Base-by-base conservation (phyloP, 1,140 invertebrate genomes). In the Teleogryllus occipitalis region DNA sequence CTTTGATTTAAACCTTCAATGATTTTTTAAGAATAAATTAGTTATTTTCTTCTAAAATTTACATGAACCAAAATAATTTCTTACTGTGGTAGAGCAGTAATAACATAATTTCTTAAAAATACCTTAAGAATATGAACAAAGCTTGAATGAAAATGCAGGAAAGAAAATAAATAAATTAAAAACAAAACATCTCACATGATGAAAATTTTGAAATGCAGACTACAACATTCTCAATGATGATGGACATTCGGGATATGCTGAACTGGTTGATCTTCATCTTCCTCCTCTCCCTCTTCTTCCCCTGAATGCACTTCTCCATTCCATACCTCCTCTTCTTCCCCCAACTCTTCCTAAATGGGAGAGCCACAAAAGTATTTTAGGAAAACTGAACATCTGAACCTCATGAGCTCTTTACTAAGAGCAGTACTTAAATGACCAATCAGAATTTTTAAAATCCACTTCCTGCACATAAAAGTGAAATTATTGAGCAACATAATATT, bases 271-370 rank as follows among this genome's bases (percentile, higher is more conserved):
- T 39, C 79, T 47, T 76, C 79, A 7, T 76, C 74, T 74, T 80
- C 79, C 27, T 80, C 79, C 18, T 80, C 74, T 21, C 48, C 74
- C 47, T 80, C 79, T 18, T 79, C 78, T 39, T 80, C 79, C 22
- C 27, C 79, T 18, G 79, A 80, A 27, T 47, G 54, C 10, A 80
- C 46, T 10, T 80, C 79, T 77, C 79, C 79, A 76, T 80, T 80
- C 79, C 79, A 79, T 78, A 79, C 76, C 39, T 79, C 72, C 27
- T 79, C 65, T 15, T 80, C 75, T 47, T 49, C 27, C n/a, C 65
- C 78, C 18, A 80, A 48, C 47, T 78, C 74, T 49, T 54, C 75
- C 78, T 79, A 48, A 39, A 76, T 7, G 7, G 12, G 22, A 76
- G 15, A 3, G 12, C 22, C 14, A 15, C 15, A 22, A 76, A 27